Conservation (phyloP, 2,797 vertebrate species). For the Pygocentrus nattereri region DNA sequence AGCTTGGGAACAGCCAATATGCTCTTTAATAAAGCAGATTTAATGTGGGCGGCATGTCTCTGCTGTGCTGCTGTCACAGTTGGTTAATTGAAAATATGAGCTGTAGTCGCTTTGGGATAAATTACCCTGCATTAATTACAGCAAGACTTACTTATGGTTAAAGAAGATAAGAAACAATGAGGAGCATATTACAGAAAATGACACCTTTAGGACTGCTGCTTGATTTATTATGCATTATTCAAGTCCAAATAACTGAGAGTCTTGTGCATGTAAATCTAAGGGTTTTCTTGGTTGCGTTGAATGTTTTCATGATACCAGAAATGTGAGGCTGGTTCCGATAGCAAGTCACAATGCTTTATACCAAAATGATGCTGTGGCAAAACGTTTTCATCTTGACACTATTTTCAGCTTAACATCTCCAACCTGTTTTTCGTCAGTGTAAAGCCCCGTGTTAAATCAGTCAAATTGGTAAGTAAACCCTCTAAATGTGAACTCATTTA, state of each 20-base stretch:
- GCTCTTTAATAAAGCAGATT: slow-evolving; percentile 39
- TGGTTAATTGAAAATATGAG: slow-evolving; percentile 33
- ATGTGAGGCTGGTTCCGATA: too few relatives aligned
- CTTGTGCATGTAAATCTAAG: background rate
- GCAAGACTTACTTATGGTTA: background rate
- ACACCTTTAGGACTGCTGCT: background rate
- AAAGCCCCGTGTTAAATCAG: too few relatives aligned
- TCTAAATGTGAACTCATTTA: too few relatives aligned
- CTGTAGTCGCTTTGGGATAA: background rate
- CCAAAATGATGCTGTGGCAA: too few relatives aligned
- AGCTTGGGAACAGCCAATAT: slow-evolving; percentile 29
- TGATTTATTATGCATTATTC: background rate
- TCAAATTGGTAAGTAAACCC: too few relatives aligned
- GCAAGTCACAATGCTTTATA: too few relatives aligned
- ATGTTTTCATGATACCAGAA: too few relatives aligned
- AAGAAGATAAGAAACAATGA: background rate
- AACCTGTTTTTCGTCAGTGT: too few relatives aligned
- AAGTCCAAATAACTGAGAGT: background rate
- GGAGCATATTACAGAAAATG: background rate
- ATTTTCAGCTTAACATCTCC: too few relatives aligned
- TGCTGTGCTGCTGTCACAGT: slow-evolving; percentile 24
- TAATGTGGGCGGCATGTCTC: slow-evolving; percentile 35
- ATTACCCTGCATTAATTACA: slow-evolving; percentile 19
- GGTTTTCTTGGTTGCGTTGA: too few relatives aligned
- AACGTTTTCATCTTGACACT: too few relatives aligned